Evolutionary conservation across 2,888 invertebrate genomes (phyloP).

Genomic region (Magallana nippona): DNA sequence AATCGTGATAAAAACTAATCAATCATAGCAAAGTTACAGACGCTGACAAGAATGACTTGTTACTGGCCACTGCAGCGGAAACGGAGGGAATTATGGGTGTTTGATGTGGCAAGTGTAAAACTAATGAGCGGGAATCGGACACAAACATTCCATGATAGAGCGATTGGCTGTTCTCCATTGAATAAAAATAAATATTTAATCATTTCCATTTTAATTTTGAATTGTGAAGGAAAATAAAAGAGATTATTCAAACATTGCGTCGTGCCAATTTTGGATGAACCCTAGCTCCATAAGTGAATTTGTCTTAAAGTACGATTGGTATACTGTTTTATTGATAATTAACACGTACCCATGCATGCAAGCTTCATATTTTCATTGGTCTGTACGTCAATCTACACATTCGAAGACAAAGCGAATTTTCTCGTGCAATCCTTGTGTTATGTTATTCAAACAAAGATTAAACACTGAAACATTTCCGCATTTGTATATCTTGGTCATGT

Average conservation of each 20-base stretch:
- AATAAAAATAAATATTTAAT: not conserved
- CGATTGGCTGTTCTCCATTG: too few species aligned
- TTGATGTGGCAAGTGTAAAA: slow-evolving; percentile 24
- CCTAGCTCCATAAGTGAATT: too few species aligned
- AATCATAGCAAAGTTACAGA: not conserved
- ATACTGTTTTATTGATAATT: too few species aligned
- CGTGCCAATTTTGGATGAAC: not conserved
- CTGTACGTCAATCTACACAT: not conserved
- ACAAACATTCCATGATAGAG: not conserved
- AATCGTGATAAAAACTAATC: not conserved
- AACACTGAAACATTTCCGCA: not conserved
- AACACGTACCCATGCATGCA: too few species aligned
- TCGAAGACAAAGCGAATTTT: not conserved
- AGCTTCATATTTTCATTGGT: too few species aligned
- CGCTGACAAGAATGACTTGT: not conserved
- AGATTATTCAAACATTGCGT: not conserved
- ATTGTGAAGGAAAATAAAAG: not conserved
- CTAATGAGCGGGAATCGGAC: not conserved
- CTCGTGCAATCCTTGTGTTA: not conserved
- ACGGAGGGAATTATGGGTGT: slow-evolving; percentile 8
- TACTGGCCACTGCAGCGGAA: slow-evolving; percentile 8
- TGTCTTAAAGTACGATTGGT: too few species aligned
- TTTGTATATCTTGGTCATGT: not conserved
- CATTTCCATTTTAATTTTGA: not conserved
- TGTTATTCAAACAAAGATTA: not conserved